Evolutionary conservation across 1,140 invertebrate species (phyloP).

Genomic region (Drosophila elegans): DNA sequence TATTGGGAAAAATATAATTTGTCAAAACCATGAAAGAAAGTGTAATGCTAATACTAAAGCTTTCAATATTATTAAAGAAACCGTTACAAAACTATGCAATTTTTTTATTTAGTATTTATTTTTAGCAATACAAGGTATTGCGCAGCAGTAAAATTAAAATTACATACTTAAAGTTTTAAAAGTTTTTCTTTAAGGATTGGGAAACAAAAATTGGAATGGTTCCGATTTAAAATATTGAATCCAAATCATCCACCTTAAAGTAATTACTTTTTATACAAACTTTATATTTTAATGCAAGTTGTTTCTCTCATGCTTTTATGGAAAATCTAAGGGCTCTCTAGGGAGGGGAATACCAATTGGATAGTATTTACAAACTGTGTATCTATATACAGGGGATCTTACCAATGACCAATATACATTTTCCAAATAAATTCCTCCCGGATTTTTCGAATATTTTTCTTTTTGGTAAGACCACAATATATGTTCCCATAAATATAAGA

Average conservation of each 20-base stretch:
- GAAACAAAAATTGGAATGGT: too few relatives aligned
- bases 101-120: too few relatives aligned
- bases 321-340: conserved; percentile 5
- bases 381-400: conserved; percentile 39
- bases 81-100: too few relatives aligned
- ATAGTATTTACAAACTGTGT: conserved; percentile 39
- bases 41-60: background rate
- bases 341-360: conserved; percentile 12
- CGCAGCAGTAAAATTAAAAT: too few relatives aligned
- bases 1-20: conserved; percentile 18
- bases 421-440: background rate
- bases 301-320: conserved; percentile 40
- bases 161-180: too few relatives aligned
- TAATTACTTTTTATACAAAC: background rate
- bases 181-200: too few relatives aligned
- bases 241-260: background rate
- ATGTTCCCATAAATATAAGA: background rate
- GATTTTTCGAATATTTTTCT: background rate
- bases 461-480: conserved; percentile 21
- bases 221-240: too few relatives aligned
- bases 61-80: too few relatives aligned
- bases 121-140: too few relatives aligned
- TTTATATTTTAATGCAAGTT: conserved; percentile 1
- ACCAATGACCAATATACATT: conserved; percentile 17
- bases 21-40: conserved; percentile 31